A percentile compares a stretch with the other conserved stretches of the same genome.
Evolutionary conservation across 2,113 vertebrate species (phyloP).

Genomic region (Dicerorhinus sumatrensis): DNA sequence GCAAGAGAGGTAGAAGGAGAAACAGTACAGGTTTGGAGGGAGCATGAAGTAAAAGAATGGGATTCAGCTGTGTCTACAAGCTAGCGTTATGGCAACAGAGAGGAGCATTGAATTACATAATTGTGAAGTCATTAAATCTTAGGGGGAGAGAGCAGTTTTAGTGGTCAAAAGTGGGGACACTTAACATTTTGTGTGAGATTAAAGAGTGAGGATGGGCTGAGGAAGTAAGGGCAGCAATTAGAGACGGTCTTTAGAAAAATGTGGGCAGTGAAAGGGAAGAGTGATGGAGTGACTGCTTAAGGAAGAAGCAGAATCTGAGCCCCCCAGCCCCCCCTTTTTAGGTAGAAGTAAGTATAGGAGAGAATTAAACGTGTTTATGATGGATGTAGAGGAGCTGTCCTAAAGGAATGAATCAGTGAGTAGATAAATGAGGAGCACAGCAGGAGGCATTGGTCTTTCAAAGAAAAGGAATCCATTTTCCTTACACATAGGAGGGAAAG

Average conservation of each 20-base stretch:
- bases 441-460: not conserved
- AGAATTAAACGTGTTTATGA: not conserved
- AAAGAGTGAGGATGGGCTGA: not conserved
- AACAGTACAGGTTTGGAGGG: not conserved
- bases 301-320: not conserved
- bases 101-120: not conserved
- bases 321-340: accelerated
- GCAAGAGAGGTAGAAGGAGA: not conserved
- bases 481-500: not conserved
- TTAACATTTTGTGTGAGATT: not conserved
- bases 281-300: not conserved
- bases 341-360: not conserved
- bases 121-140: not conserved
- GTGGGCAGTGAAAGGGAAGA: not conserved
- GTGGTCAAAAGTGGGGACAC: not conserved
- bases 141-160: not conserved
- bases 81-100: not conserved
- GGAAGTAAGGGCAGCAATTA: not conserved
- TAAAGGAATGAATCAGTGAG: not conserved
- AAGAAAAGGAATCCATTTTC: not conserved
- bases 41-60: not conserved
- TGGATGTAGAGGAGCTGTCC: not conserved
- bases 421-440: not conserved
- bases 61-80: not conserved
- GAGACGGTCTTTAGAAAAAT: not conserved